Evolutionary conservation across 2,888 invertebrate species (phyloP).

Genomic region (Tenthredo mesomela): DNA sequence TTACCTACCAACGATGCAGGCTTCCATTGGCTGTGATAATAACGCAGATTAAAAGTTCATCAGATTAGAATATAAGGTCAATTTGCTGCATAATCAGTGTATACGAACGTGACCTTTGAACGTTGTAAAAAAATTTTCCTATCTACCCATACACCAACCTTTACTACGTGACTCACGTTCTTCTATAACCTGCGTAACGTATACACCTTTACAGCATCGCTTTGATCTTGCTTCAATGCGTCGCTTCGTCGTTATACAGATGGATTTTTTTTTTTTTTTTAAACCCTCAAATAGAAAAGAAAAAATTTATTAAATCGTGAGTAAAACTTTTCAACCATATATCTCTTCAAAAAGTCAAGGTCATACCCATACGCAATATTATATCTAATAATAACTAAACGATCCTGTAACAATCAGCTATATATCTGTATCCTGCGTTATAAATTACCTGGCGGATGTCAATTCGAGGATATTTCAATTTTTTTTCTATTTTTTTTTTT

Average conservation of each 20-base stretch:
- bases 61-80: conserved; percentile 38
- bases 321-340: background rate
- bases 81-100: conserved; percentile 28
- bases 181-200: conserved; percentile 31
- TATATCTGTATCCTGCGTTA: background rate
- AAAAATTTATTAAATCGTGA: background rate
- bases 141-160: background rate
- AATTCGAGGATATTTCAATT: too few species aligned
- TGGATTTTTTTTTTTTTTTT: too few species aligned
- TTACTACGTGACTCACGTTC: background rate
- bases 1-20: background rate
- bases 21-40: conserved; percentile 5
- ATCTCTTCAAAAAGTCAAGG: conserved; percentile 4
- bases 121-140: conserved; percentile 10
- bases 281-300: conserved; percentile 22
- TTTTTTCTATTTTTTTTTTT: background rate
- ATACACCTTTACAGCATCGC: background rate
- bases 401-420: too few species aligned
- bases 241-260: background rate
- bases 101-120: conserved; percentile 41
- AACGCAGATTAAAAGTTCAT: conserved; percentile 15
- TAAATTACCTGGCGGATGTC: background rate
- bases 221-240: conserved; percentile 31
- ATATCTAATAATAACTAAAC: too few species aligned
- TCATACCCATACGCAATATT: background rate